Conservation (phyloP, 2,797 vertebrate genomes). For the Enteromius treurensis region DNA sequence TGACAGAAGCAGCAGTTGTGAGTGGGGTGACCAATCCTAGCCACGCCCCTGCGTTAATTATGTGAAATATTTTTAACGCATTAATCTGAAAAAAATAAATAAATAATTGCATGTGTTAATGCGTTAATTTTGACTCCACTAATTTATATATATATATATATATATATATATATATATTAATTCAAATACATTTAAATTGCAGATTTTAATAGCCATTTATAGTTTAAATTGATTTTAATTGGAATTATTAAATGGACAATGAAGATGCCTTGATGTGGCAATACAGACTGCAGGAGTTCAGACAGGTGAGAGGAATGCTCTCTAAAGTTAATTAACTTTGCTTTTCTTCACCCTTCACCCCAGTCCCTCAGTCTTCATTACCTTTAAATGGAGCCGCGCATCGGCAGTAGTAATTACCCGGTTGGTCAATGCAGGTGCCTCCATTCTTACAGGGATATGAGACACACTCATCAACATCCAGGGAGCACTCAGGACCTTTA, state of each 20-base stretch:
- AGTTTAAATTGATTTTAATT: neutral
- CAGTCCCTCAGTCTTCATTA: constrained; percentile 84
- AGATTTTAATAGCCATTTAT: neutral
- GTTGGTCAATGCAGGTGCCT: constrained; percentile 84
- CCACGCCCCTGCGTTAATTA: too few species aligned
- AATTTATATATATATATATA: too few species aligned
- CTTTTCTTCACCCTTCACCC: constrained; percentile 67
- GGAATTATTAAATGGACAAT: constrained; percentile 58
- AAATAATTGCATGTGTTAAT: too few species aligned
- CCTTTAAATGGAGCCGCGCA: constrained; percentile 89
- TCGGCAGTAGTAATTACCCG: constrained; percentile 89
- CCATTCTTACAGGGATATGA: constrained; percentile 84
- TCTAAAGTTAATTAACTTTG: constrained; percentile 88
- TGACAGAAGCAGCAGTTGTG: too few species aligned
- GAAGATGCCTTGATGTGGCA: constrained; percentile 70
- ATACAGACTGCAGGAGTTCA: constrained; percentile 75
- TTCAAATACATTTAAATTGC: neutral
- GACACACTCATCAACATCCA: constrained; percentile 81
- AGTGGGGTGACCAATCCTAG: too few species aligned
- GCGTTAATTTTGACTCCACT: too few species aligned
- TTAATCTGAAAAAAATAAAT: too few species aligned
- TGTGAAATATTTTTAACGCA: too few species aligned
- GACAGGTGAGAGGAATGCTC: constrained; percentile 83
- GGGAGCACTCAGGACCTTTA: constrained; percentile 78
- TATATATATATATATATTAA: too few species aligned